A percentile compares a stretch with the other conserved stretches of the same genome.
phyloP scores from a whole-genome alignment of 2,113 vertebrate genomes.

The Ctenodactylus gundi region DNA sequence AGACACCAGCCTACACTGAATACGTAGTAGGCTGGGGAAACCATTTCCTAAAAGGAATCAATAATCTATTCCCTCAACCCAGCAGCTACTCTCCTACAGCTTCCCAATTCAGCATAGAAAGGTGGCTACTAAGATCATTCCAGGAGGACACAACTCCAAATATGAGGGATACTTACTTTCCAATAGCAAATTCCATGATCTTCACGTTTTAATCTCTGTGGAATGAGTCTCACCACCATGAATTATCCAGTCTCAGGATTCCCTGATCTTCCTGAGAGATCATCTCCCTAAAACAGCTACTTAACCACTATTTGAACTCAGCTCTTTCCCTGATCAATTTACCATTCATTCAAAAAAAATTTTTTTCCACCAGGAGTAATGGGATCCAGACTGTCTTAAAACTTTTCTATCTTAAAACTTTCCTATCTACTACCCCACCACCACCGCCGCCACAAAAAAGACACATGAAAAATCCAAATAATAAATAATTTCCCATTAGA shows the following conservation, averaged over 20 bases:
- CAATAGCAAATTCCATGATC: conserved; percentile 14
- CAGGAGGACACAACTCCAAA: not conserved
- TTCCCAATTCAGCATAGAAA: not conserved
- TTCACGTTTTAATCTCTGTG: conserved; percentile 23
- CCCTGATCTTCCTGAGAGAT: conserved; percentile 32
- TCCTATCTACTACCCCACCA: not conserved
- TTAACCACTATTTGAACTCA: conserved; percentile 51
- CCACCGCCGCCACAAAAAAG: conserved; percentile 26
- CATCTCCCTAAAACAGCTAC: not conserved
- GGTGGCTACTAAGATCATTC: not conserved
- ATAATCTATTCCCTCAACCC: not conserved
- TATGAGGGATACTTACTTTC: not conserved
- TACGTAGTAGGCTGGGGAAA: not conserved
- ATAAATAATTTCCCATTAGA: conserved; percentile 85
- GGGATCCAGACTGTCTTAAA: conserved; percentile 32
- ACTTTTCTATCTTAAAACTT: conserved; percentile 17
- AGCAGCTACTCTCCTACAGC: not conserved
- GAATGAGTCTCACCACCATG: not conserved
- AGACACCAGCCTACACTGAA: not conserved
- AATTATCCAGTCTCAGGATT: conserved; percentile 30
- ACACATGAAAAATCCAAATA: conserved; percentile 80
- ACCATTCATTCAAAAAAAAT: conserved; percentile 44
- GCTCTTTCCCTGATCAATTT: conserved; percentile 50
- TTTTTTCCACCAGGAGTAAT: conserved; percentile 41
- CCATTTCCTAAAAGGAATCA: not conserved